A percentile compares a stretch with the other conserved stretches of the same genome.
phyloP scores from a whole-genome alignment of 2,888 invertebrate species.

The Eupsilia transversa region DNA sequence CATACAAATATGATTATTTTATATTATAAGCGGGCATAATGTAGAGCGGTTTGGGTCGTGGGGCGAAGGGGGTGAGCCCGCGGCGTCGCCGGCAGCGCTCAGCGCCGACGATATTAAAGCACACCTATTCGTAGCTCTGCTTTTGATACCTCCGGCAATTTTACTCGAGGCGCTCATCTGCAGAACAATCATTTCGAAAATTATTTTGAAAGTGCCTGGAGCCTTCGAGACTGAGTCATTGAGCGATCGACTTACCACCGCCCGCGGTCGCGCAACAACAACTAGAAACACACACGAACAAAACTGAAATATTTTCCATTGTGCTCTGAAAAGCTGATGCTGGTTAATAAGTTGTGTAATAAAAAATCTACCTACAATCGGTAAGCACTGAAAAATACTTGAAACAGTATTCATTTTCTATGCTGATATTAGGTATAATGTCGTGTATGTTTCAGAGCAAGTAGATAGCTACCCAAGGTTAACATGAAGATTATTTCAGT shows the following conservation, averaged over 20 bases:
- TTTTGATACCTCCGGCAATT: constrained; percentile 77
- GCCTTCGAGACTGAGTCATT: constrained; percentile 71
- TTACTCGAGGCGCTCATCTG: constrained; percentile 82
- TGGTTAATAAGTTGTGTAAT: neutral
- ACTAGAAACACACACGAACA: constrained; percentile 25
- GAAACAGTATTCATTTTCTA: neutral
- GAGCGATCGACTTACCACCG: constrained; percentile 66
- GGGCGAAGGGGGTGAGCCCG: constrained; percentile 55
- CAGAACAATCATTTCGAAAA: constrained; percentile 88
- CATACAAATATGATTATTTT: constrained; percentile 72
- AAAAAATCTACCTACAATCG: neutral
- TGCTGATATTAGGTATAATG: neutral
- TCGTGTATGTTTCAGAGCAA: constrained; percentile 1
- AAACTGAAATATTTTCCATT: constrained; percentile 47
- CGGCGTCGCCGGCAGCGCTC: constrained; percentile 66
- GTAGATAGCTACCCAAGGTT: neutral
- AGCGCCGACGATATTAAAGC: constrained; percentile 74
- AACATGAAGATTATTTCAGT: neutral
- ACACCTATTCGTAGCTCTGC: constrained; percentile 76
- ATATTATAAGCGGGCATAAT: constrained; percentile 63
- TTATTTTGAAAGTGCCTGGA: constrained; percentile 83
- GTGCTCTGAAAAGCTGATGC: constrained; percentile 26
- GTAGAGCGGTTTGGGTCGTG: constrained; percentile 55
- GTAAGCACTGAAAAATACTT: neutral
- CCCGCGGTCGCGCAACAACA: constrained; percentile 49